Conservation (phyloP, 2,888 invertebrate species). For the Dorcus parallelipipedus region DNA sequence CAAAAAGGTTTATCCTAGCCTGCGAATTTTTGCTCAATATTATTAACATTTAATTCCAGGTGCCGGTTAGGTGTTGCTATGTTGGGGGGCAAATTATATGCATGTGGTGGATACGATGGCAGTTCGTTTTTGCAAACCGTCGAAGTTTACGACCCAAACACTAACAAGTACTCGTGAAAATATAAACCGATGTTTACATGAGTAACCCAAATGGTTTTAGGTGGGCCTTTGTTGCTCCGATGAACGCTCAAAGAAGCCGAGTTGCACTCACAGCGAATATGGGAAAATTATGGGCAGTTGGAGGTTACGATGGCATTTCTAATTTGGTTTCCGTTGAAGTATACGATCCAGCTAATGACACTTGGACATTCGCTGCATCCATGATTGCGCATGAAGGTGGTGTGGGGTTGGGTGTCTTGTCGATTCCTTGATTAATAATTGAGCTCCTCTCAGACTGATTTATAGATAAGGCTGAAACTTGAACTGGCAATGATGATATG, state of each 20-base stretch:
- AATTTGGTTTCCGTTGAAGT: slow-evolving; percentile 83
- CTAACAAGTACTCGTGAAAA: slow-evolving; percentile 53
- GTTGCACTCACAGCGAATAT: slow-evolving; percentile 80
- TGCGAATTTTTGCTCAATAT: not conserved
- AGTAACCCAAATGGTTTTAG: slow-evolving; percentile 37
- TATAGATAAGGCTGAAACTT: no score
- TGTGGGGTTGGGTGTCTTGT: slow-evolving; percentile 81
- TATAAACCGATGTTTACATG: not conserved
- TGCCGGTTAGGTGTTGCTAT: slow-evolving; percentile 82
- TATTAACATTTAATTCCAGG: slow-evolving; percentile 41
- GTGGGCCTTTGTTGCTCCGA: slow-evolving; percentile 74
- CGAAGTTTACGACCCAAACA: slow-evolving; percentile 74
- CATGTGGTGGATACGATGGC: slow-evolving; percentile 84
- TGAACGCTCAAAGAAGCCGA: slow-evolving; percentile 79
- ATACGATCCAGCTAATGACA: slow-evolving; percentile 70
- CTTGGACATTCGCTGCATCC: slow-evolving; percentile 70
- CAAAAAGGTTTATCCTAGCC: slow-evolving; percentile 52
- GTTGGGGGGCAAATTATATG: slow-evolving; percentile 77
- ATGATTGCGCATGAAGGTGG: slow-evolving; percentile 89
- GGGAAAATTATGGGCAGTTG: slow-evolving; percentile 80
- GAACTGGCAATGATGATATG: no score
- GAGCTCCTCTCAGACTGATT: slow-evolving; percentile 7
- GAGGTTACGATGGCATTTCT: slow-evolving; percentile 75
- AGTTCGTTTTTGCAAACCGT: slow-evolving; percentile 77
- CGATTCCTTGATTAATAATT: slow-evolving; percentile 33